These are phyloP conservation scores for Tachysurus fulvidraco DNA, from an alignment of 2,113 vertebrate species.

Conservation along the genomic window DNA sequence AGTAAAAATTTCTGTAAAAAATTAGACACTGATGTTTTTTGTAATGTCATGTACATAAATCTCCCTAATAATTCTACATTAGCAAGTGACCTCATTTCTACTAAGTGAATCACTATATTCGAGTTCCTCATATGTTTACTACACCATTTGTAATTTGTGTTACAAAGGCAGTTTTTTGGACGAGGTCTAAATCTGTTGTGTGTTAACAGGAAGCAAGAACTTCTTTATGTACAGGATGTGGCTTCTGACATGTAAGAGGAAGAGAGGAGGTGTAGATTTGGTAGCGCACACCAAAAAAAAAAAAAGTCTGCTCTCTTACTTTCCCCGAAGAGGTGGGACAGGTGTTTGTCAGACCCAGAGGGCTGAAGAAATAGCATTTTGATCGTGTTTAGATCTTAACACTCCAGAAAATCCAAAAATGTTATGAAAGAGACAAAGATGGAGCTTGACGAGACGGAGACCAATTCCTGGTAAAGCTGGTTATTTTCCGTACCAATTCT, in stretches of 20 bases:
- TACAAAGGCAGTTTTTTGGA: neutral
- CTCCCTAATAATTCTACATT: neutral
- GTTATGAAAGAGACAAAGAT: slow-evolving; percentile 63
- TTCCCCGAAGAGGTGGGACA: slow-evolving; percentile 51
- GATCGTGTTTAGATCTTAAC: neutral
- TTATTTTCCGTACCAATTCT: neutral
- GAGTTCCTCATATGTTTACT: slow-evolving; percentile 13
- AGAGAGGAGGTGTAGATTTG: slow-evolving; percentile 67
- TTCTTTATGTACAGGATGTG: slow-evolving; percentile 74
- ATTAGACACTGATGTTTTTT: no score
- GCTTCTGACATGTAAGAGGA: slow-evolving; percentile 61
- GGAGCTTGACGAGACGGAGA: slow-evolving; percentile 68
- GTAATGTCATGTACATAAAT: neutral
- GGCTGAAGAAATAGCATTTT: neutral
- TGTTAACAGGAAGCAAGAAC: slow-evolving; percentile 58
- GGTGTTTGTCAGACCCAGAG: slow-evolving; percentile 42
- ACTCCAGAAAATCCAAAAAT: slow-evolving; percentile 47
- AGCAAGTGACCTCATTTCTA: neutral
- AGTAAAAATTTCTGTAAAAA: no score
- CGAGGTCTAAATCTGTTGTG: slow-evolving; percentile 25
- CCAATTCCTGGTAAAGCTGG: slow-evolving; percentile 69
- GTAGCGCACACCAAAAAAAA: slow-evolving; percentile 49
- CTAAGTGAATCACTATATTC: slow-evolving; percentile 20
- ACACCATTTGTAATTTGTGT: neutral
- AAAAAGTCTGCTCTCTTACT: slow-evolving; percentile 35